Evolutionary conservation across 2,797 vertebrate species (phyloP), one percentile per base, ranked within the genome.

Genomic region (Potorous gilbertii): DNA sequence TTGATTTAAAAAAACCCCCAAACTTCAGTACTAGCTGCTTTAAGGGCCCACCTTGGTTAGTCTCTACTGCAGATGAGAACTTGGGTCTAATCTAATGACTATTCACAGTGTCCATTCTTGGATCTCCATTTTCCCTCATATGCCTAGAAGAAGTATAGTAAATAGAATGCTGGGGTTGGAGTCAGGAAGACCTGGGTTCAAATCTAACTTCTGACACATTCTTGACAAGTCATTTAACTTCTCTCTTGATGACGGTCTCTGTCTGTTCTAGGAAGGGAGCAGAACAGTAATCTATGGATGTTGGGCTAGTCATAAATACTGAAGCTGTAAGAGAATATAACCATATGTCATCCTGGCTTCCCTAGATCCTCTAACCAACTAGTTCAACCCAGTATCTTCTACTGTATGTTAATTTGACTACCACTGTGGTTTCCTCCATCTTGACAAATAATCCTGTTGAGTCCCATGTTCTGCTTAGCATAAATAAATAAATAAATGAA

Each of bases 271-370:
- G 74, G 74, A 46, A 87, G 74, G 40, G 40, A 87, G 21, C 74
- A 55, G 62, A 55, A 10, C 52, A 54, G 24, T 66, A 46, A 40
- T 54, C 92, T 40, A 54, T 81, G 92, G 93, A 92, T 96, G 93
- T 96, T 96, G 97, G 97, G 97, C 97, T 95, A 95, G 95, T 56
- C 90, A 97, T 96, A 94, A 97, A 94, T 92, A 91, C 56, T 57
- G 94, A 66, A 46, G 74, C 97, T 98, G 96, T 97, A 96, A 96
- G 56, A 12, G 0, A 59, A 96, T 54, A 21, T 95, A 96, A 93
- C 40, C 93, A 62, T 0, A 94, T 98, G 74, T 21, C 10, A 50
- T 87, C 24, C 40, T 87, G 40, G 40, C 74, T 9, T 87, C 40
- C 66, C 74, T 87, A 46, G 18, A 87, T 46, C 24, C 40, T 50